Conservation (phyloP, 2,797 vertebrate genomes). For the Monodelphis domestica region DNA sequence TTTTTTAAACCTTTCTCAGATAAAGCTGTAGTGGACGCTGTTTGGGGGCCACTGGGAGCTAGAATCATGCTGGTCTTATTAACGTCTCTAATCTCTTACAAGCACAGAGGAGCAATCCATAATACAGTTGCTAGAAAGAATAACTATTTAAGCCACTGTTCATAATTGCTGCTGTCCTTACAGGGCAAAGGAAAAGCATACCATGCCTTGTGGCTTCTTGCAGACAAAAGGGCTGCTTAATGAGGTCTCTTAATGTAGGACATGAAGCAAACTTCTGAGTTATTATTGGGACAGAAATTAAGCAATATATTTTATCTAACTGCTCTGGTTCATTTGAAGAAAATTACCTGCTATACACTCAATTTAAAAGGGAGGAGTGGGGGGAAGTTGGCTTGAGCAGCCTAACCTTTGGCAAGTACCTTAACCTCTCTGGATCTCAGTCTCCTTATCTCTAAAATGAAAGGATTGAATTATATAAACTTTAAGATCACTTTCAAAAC, state of each 20-base stretch:
- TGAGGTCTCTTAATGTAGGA: conserved; percentile 51
- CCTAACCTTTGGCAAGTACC: conserved; percentile 8
- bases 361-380: conserved; percentile 2
- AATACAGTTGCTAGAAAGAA: not conserved
- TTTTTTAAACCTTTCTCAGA: not conserved
- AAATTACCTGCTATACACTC: conserved; percentile 54
- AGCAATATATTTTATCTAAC: conserved; percentile 59
- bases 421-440: not conserved
- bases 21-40: conserved; percentile 9
- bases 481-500: not conserved
- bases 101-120: conserved; percentile 1
- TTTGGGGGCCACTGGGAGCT: not conserved
- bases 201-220: not conserved
- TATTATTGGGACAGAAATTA: conserved; percentile 58
- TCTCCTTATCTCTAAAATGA: not conserved
- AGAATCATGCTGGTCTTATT: not conserved
- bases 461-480: not conserved
- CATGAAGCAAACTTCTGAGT: conserved; percentile 32
- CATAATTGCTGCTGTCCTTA: conserved; percentile 30
- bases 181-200: not conserved
- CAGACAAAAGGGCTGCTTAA: conserved; percentile 50
- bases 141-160: not conserved
- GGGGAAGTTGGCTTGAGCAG: not conserved
- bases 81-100: not conserved
- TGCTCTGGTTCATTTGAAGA: conserved; percentile 56